Conservation (phyloP, 2,888 invertebrate genomes). For the Polyommatus icarus region DNA sequence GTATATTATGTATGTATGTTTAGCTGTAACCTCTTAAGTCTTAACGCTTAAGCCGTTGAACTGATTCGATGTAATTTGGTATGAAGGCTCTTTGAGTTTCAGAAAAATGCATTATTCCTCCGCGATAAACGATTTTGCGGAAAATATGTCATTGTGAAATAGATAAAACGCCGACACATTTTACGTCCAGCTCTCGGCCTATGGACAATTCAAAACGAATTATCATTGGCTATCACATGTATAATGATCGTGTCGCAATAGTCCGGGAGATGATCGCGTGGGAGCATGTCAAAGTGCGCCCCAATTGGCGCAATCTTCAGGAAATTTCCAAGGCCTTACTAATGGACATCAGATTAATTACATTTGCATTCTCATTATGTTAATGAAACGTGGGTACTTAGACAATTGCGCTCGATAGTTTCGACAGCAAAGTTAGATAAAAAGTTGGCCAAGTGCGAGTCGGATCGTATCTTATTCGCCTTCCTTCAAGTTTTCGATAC, state of each 20-base stretch:
- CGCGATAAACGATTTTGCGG: neutral
- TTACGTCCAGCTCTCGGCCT: neutral
- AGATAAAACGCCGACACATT: neutral
- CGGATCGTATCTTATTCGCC: too few species aligned
- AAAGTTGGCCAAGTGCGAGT: neutral
- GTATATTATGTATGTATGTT: too few species aligned
- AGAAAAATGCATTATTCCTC: too few species aligned
- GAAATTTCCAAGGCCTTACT: conserved; percentile 6
- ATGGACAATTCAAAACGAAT: conserved; percentile 9
- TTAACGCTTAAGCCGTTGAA: too few species aligned
- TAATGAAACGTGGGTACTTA: neutral
- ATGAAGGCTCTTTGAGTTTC: too few species aligned
- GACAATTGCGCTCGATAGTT: neutral
- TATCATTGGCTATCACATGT: conserved; percentile 18
- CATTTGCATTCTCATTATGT: conserved; percentile 1
- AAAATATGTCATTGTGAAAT: neutral
- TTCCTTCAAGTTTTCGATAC: too few species aligned
- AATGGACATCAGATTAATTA: conserved; percentile 6
- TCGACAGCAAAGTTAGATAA: neutral
- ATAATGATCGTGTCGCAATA: conserved; percentile 13
- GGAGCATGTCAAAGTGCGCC: conserved; percentile 25
- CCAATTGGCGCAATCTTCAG: conserved; percentile 22
- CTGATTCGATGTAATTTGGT: too few species aligned
- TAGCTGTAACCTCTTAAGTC: too few species aligned
- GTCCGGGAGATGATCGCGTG: conserved; percentile 26